phyloP scores from a whole-genome alignment of 2,113 vertebrate species.

The Prionailurus viverrinus region DNA sequence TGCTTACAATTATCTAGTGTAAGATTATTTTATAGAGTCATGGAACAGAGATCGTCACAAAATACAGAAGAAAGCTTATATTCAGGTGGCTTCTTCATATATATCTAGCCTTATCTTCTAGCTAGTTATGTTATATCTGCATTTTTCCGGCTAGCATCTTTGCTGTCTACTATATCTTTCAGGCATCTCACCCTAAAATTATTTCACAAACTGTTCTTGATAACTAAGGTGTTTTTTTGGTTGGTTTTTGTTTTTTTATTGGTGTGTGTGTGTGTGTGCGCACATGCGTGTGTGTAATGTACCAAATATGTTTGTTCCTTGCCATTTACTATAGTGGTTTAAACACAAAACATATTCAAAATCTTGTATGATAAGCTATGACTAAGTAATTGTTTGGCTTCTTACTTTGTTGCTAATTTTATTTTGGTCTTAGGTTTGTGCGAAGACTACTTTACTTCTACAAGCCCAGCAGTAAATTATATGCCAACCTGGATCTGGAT shows the following conservation, averaged over 20 bases:
- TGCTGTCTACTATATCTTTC: background rate
- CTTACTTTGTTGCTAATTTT: conserved; percentile 40
- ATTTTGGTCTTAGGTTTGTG: conserved; percentile 91
- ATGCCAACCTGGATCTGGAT: conserved; percentile 94
- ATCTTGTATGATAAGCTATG: background rate
- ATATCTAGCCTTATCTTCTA: conserved; percentile 12
- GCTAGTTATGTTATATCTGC: background rate
- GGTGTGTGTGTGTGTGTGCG: too few species aligned
- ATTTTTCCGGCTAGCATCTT: background rate
- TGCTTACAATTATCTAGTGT: conserved; percentile 1
- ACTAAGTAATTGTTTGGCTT: background rate
- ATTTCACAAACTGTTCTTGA: background rate
- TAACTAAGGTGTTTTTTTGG: background rate
- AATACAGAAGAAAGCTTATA: background rate
- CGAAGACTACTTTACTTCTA: conserved; percentile 97
- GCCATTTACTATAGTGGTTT: background rate
- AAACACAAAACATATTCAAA: conserved; percentile 47
- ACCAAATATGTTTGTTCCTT: conserved; percentile 38
- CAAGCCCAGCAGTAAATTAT: conserved; percentile 97
- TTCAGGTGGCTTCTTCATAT: background rate
- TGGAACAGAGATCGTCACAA: background rate
- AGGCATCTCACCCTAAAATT: background rate
- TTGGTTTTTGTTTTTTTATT: background rate
- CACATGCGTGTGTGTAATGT: background rate
- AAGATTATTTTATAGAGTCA: background rate